Evolutionary conservation across 1,140 invertebrate genomes (phyloP).

Genomic region (Aphaenogaster ashmeadi): DNA sequence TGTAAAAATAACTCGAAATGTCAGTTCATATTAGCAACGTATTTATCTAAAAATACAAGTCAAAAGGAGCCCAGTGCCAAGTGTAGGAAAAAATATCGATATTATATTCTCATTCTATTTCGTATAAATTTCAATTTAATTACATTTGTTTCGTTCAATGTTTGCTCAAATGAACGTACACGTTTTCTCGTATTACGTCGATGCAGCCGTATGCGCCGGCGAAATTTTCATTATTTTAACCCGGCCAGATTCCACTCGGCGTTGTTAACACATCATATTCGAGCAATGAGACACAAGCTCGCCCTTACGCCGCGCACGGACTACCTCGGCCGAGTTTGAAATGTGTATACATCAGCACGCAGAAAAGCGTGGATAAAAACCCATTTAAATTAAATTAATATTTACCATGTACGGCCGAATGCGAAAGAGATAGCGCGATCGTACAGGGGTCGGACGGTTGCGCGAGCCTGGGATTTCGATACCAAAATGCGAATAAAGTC

Average conservation of each 20-base stretch:
- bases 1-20: not conserved
- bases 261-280: conserved; percentile 69
- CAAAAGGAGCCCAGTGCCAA: not conserved
- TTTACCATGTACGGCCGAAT: conserved; percentile 76
- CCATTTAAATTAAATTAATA: conserved; percentile 86
- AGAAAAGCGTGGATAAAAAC: conserved; percentile 62
- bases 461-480: conserved; percentile 68
- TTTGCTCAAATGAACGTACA: conserved; percentile 23
- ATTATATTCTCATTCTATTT: not conserved
- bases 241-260: conserved; percentile 61
- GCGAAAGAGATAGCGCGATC: conserved; percentile 55
- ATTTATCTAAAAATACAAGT: not conserved
- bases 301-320: conserved; percentile 20
- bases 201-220: conserved; percentile 19
- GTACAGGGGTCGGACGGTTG: not conserved
- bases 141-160: conserved; percentile 38
- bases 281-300: conserved; percentile 52
- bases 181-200: conserved; percentile 34
- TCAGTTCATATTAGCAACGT: not conserved
- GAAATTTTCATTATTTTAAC: conserved; percentile 75
- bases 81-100: not conserved
- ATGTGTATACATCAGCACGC: conserved; percentile 46
- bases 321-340: conserved; percentile 32
- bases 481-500: conserved; percentile 81
- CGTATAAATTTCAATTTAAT: conserved; percentile 41